Evolutionary conservation across 1,140 invertebrate genomes (phyloP).

Genomic region (Tetraneura akinire): DNA sequence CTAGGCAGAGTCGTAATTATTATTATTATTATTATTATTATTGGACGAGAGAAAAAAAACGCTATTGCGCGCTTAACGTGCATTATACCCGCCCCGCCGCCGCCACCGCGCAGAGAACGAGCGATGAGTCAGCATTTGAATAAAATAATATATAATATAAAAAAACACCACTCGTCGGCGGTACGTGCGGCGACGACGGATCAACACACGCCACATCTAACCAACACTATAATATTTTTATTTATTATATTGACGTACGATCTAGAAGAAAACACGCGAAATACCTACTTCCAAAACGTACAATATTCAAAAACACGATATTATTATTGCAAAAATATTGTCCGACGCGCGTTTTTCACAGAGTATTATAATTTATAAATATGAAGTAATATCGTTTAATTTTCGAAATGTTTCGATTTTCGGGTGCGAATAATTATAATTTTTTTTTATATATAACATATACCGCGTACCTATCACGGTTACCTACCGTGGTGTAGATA

Average conservation of each 20-base stretch:
- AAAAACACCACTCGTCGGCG: neutral
- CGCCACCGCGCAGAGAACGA: neutral
- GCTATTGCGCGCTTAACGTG: neutral
- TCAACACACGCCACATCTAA: neutral
- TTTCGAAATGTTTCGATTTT: too few relatives aligned
- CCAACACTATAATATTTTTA: neutral
- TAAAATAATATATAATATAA: too few relatives aligned
- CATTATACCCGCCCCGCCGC: neutral
- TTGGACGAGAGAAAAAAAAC: conserved; percentile 3
- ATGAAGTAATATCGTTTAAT: too few relatives aligned
- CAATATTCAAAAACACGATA: neutral
- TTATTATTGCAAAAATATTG: neutral
- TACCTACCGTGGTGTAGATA: too few relatives aligned
- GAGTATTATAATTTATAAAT: too few relatives aligned
- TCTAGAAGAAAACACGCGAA: neutral
- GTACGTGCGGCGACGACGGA: neutral
- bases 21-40: conserved; percentile 17
- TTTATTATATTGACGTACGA: neutral
- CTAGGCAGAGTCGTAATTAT: conserved; percentile 16
- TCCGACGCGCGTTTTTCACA: too few relatives aligned
- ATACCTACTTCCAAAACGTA: too few relatives aligned
- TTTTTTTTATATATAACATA: too few relatives aligned
- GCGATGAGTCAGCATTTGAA: conserved; percentile 33
- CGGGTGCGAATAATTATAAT: too few relatives aligned
- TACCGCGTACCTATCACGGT: too few relatives aligned